These are phyloP conservation scores for Thymelicus acteon DNA, from an alignment of 2,888 invertebrate genomes.

Conservation along the genomic window DNA sequence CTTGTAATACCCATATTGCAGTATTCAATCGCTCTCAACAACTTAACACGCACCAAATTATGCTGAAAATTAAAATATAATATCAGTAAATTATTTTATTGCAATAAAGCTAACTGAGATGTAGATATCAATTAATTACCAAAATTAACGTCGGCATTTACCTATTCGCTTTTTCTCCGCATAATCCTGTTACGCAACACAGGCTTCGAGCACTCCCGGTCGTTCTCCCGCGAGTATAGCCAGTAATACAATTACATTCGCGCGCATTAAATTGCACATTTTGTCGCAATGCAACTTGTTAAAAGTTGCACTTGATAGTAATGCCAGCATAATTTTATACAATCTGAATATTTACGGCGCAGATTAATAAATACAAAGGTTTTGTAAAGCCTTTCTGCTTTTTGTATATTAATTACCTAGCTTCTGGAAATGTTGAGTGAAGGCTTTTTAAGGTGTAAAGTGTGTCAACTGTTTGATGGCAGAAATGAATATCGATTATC, in stretches of 20 bases:
- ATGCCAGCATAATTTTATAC: slow-evolving; percentile 17
- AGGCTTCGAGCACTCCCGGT: slow-evolving; percentile 21
- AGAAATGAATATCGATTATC: too few species aligned
- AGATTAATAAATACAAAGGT: slow-evolving; percentile 4
- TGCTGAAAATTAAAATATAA: too few species aligned
- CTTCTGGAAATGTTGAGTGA: too few species aligned
- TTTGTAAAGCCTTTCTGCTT: slow-evolving; percentile 3
- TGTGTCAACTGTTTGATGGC: too few species aligned
- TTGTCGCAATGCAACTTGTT: slow-evolving; percentile 36
- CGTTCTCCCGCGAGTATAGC: slow-evolving; percentile 27
- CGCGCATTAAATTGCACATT: slow-evolving; percentile 37
- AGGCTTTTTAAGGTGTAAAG: too few species aligned
- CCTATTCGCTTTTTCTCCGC: slow-evolving; percentile 8
- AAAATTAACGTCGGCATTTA: slow-evolving; percentile 8
- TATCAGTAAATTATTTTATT: not conserved
- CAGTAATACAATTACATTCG: slow-evolving; percentile 36
- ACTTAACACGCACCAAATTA: too few species aligned
- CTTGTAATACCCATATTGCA: too few species aligned
- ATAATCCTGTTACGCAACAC: slow-evolving; percentile 26
- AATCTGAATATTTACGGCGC: slow-evolving; percentile 18
- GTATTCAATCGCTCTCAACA: too few species aligned
- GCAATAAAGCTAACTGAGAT: not conserved
- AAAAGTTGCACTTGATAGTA: slow-evolving; percentile 24
- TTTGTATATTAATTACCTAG: not conserved
- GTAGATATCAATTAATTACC: not conserved